Base-by-base conservation (phyloP, 2,113 vertebrate species). In the Rissa tridactyla region DNA sequence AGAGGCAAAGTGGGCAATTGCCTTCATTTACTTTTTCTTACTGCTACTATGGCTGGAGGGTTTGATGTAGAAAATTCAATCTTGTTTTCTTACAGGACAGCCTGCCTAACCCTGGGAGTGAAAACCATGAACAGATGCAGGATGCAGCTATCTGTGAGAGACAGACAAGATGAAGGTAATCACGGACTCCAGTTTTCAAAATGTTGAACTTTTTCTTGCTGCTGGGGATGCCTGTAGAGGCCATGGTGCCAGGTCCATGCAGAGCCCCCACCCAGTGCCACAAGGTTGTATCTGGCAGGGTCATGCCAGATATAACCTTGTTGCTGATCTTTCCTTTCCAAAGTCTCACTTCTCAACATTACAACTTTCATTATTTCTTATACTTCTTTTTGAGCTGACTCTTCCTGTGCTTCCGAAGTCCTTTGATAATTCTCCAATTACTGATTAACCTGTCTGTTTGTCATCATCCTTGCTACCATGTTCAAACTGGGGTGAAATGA, bases 161-260 rank as follows among this genome's bases (percentile, higher is more conserved):
- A 22, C 19, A 70, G 27, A 49, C 0, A 51, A 69, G 27, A 13
- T 5, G 8, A 81, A 84, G 8, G 38, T 14, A 47, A 18, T 21
- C 11, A 7, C 32, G 30, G 46, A 20, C 14, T 88, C 14, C 62
- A 29, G 8, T 81, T 79, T 90, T 55, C 70, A 72, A 46, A 68
- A 58, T 21, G 4, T 4, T 76, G 6, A 42, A 22, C 17, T 38
- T 44, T 70, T 57, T 89, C 84, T 60, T 5, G 2, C 36, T 86
- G 7, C 12, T 70, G 16, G 3, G 18, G 2, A 3, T 27, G 5
- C 15, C 22, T 5, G 6, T 38, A 25, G 17, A 4, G 9, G 3
- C 23, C 55, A 18, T 38, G 52, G 12, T 61, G 44, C 29, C 15
- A 23, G 46, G 9, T 34, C 20, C 14, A 5, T 1, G 1, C 9